Evolutionary conservation across 1,140 invertebrate species (phyloP).

Genomic region (Proales similis): DNA sequence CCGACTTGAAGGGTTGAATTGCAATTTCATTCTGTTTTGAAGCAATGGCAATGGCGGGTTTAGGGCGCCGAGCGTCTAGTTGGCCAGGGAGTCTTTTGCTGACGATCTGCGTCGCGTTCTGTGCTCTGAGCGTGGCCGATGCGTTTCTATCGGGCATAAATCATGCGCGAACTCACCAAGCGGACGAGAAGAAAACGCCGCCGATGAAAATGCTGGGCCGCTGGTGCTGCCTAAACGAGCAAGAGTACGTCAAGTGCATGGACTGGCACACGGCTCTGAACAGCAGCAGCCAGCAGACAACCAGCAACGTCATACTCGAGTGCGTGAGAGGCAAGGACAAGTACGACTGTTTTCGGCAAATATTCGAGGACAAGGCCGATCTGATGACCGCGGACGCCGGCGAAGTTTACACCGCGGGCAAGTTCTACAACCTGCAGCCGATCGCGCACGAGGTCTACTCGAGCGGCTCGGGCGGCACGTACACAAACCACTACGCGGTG

Average conservation of each 20-base stretch:
- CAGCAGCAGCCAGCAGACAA: not conserved
- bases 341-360: conserved; percentile 68
- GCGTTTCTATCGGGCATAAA: too few relatives aligned
- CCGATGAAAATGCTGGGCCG: conserved; percentile 32
- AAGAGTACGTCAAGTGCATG: conserved; percentile 23
- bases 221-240: conserved; percentile 36
- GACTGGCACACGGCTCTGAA: conserved; percentile 11
- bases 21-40: too few relatives aligned
- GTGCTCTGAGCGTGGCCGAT: too few relatives aligned
- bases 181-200: too few relatives aligned
- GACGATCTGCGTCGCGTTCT: too few relatives aligned
- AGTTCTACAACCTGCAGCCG: conserved; percentile 83
- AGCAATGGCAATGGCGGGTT: too few relatives aligned
- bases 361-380: conserved; percentile 68
- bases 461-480: not conserved
- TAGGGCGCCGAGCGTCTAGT: too few relatives aligned
- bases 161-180: too few relatives aligned
- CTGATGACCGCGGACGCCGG: conserved; percentile 80
- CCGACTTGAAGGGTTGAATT: too few relatives aligned
- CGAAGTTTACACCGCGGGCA: conserved; percentile 80
- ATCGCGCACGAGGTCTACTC: conserved; percentile 57
- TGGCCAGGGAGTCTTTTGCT: too few relatives aligned
- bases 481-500: conserved; percentile 75
- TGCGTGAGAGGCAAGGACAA: conserved; percentile 74
- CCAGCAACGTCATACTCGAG: conserved; percentile 1